These are phyloP conservation scores for Orycteropus afer DNA, from an alignment of 2,113 vertebrate genomes.

Conservation along the genomic window DNA sequence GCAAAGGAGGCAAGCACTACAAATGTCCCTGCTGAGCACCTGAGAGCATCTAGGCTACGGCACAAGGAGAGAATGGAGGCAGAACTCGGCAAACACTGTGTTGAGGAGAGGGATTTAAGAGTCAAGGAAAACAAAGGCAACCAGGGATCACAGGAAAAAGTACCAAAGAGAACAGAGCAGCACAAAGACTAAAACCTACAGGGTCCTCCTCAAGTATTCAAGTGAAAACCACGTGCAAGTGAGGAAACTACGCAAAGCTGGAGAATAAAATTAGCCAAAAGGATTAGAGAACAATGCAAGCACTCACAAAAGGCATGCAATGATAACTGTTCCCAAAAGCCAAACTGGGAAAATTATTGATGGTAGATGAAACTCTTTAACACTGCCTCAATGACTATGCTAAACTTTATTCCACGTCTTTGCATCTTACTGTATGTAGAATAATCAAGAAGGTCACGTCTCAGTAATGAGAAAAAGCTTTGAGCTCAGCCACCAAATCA, in stretches of 20 bases:
- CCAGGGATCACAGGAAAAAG: background rate
- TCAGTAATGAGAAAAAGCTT: background rate
- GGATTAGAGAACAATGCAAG: background rate
- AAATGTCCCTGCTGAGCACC: background rate
- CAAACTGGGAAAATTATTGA: background rate
- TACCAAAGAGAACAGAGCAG: background rate
- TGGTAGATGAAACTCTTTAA: background rate
- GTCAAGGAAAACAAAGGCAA: background rate
- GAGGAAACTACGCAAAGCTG: background rate
- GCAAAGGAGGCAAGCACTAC: background rate
- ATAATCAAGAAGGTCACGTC: background rate
- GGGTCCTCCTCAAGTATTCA: background rate
- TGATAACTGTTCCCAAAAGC: background rate
- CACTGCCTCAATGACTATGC: background rate
- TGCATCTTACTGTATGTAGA: background rate
- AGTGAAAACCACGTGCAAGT: background rate
- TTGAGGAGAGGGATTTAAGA: background rate
- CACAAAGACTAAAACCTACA: background rate
- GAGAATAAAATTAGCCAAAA: background rate
- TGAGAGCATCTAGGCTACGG: background rate
- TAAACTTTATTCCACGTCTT: constrained; percentile 38
- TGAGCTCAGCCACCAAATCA: no score
- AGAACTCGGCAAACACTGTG: background rate
- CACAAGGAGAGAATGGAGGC: background rate
- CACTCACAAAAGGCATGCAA: background rate